Evolutionary conservation across 2,797 vertebrate genomes (phyloP).

Genomic region (Phalanger gymnotis): DNA sequence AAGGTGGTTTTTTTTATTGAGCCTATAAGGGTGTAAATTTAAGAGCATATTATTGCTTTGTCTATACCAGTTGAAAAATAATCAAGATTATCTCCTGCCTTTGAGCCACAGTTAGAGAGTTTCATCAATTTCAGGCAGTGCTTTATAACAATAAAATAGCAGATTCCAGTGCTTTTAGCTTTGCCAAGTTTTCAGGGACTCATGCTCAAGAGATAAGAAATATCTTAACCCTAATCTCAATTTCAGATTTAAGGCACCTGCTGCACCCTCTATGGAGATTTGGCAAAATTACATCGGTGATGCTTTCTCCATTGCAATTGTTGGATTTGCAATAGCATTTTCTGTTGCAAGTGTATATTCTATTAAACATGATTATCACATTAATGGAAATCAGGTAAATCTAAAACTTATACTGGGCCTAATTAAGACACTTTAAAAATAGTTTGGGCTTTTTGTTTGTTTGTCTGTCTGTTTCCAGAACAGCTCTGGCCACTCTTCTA

Average conservation of each 20-base stretch:
- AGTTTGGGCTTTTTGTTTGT: neutral
- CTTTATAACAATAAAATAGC: slow-evolving; percentile 36
- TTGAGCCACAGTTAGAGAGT: slow-evolving; percentile 3
- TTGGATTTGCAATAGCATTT: slow-evolving; percentile 95
- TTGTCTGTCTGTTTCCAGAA: neutral
- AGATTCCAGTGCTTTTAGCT: slow-evolving; percentile 44
- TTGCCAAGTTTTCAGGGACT: slow-evolving; percentile 11
- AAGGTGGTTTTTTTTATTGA: neutral
- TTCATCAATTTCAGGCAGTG: slow-evolving; percentile 38
- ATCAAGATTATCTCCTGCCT: neutral
- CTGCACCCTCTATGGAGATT: slow-evolving; percentile 85
- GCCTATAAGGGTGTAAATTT: neutral
- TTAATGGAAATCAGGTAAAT: slow-evolving; percentile 94
- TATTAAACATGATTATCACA: slow-evolving; percentile 93
- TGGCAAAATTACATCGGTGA: slow-evolving; percentile 88
- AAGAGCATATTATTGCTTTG: neutral
- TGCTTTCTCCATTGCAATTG: slow-evolving; percentile 91
- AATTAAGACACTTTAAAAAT: neutral
- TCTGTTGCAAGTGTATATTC: slow-evolving; percentile 96
- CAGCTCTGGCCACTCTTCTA: slow-evolving; percentile 1
- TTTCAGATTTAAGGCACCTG: slow-evolving; percentile 90
- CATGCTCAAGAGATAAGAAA: slow-evolving; percentile 12
- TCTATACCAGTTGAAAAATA: slow-evolving; percentile 7
- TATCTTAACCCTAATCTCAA: slow-evolving; percentile 31
- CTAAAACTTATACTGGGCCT: neutral